phyloP scores from a whole-genome alignment of 2,888 invertebrate genomes.

The Synanthedon myopaeformis region DNA sequence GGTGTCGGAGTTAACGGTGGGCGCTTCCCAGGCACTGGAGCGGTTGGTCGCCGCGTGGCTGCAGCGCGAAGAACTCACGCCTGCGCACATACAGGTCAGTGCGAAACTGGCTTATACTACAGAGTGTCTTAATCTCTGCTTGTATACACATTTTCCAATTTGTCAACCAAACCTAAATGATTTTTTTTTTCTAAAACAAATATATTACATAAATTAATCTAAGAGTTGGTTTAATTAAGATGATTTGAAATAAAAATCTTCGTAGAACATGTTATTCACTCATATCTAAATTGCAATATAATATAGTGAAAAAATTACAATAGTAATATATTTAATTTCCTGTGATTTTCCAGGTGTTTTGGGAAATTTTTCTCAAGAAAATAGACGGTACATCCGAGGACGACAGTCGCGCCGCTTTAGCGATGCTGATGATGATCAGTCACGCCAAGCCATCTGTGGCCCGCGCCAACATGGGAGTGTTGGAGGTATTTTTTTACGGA shows the following conservation, averaged over 20 bases:
- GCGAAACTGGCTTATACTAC: too few species aligned
- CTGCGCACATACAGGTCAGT: slow-evolving; percentile 54
- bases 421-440: slow-evolving; percentile 80
- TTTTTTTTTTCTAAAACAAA: too few species aligned
- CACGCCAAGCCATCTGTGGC: slow-evolving; percentile 72
- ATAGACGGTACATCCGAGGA: slow-evolving; percentile 75
- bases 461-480: slow-evolving; percentile 76
- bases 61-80: slow-evolving; percentile 47
- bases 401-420: slow-evolving; percentile 80
- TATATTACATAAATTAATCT: too few species aligned
- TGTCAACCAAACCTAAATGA: too few species aligned
- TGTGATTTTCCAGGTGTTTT: slow-evolving; percentile 74
- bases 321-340: too few species aligned
- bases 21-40: slow-evolving; percentile 50
- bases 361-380: slow-evolving; percentile 85
- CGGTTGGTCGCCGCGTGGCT: slow-evolving; percentile 56
- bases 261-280: too few species aligned
- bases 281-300: too few species aligned
- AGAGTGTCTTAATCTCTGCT: too few species aligned
- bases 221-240: too few species aligned
- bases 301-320: too few species aligned
- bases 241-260: too few species aligned
- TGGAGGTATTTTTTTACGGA: not conserved
- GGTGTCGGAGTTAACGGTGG: slow-evolving; percentile 38
- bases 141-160: too few species aligned